Conservation (phyloP, 2,113 vertebrate species). For the Indicator maculatus region DNA sequence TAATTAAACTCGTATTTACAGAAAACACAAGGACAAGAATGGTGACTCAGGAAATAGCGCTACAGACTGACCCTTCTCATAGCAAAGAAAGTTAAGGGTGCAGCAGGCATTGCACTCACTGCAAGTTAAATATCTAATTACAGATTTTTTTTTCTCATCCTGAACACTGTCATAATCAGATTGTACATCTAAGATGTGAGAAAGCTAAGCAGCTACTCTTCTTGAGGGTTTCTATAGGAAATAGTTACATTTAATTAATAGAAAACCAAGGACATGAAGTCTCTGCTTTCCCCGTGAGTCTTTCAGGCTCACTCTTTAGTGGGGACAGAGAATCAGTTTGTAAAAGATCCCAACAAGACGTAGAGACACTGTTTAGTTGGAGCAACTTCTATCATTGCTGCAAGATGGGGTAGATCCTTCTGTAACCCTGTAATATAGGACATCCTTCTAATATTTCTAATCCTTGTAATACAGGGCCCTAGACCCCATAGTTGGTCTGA, state of each 20-base stretch:
- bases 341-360: neutral
- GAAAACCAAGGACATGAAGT: neutral
- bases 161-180: neutral
- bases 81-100: neutral
- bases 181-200: neutral
- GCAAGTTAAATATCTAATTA: neutral
- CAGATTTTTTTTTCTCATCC: neutral
- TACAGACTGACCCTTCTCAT: neutral
- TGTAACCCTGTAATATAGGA: neutral
- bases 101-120: neutral
- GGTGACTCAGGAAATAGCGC: neutral
- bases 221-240: neutral
- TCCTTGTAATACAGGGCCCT: too few species aligned
- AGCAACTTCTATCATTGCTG: neutral
- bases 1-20: slow-evolving; percentile 41
- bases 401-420: neutral
- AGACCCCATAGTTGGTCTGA: accelerated
- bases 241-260: neutral
- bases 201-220: neutral
- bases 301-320: neutral
- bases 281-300: neutral
- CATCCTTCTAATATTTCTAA: neutral
- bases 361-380: neutral
- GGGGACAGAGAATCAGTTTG: neutral
- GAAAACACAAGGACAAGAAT: slow-evolving; percentile 13